Percentiles rank a stretch among this genome's conserved stretches.
Evolutionary conservation across 2,797 vertebrate species (phyloP).

Genomic region (Spondyliosoma cantharus): DNA sequence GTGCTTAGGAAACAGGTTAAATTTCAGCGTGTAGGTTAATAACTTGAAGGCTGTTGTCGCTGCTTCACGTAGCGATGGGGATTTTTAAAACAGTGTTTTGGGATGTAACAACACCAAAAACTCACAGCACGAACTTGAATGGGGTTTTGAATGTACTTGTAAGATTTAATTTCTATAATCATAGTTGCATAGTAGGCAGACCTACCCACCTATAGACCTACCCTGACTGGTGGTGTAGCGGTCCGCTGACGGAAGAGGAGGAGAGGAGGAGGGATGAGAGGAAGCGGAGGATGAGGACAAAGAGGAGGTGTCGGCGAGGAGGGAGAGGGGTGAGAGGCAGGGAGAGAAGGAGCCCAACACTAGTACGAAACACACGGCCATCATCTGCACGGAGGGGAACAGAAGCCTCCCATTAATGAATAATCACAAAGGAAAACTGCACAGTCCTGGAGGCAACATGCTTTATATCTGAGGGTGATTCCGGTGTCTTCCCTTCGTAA

Average conservation of each 20-base stretch:
- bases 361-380: constrained; percentile 95
- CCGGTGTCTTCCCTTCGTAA: too few relatives aligned
- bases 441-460: too few relatives aligned
- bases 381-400: constrained; percentile 85
- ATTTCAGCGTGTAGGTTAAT: too few relatives aligned
- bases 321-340: constrained; percentile 91
- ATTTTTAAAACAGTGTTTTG: too few relatives aligned
- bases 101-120: too few relatives aligned
- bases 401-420: neutral
- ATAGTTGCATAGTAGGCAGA: neutral
- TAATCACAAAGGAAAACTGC: too few relatives aligned
- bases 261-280: constrained; percentile 84
- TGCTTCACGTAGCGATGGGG: too few relatives aligned
- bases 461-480: neutral
- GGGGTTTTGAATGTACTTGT: neutral
- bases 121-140: neutral
- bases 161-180: neutral
- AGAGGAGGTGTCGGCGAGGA: constrained; percentile 86
- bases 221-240: constrained; percentile 94
- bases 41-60: too few relatives aligned
- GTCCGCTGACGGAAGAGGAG: constrained; percentile 86
- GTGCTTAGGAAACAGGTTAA: too few relatives aligned
- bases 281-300: constrained; percentile 84
- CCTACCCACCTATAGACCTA: constrained; percentile 77
- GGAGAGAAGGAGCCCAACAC: constrained; percentile 96